Conservation (phyloP, 2,797 vertebrate species). For the Phalanger gymnotis region DNA sequence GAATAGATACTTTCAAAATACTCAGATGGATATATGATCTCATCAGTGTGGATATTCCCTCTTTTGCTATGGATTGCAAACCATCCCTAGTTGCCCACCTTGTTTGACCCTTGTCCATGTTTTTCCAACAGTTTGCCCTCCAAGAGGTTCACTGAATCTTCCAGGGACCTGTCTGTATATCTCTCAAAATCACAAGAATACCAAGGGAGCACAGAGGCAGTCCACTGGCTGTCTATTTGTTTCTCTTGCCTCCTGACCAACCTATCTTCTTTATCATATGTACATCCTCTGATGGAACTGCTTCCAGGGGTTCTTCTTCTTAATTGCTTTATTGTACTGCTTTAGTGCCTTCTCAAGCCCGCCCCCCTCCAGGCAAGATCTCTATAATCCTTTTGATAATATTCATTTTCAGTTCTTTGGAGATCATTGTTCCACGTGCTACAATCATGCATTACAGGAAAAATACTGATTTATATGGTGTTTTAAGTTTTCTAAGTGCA, state of each 20-base stretch:
- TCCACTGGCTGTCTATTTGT: not conserved
- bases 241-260: not conserved
- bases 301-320: not conserved
- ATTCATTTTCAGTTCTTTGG: not conserved
- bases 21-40: not conserved
- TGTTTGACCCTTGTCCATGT: not conserved
- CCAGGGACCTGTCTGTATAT: not conserved
- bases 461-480: not conserved
- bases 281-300: not conserved
- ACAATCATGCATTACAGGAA: not conserved
- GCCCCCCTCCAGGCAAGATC: not conserved
- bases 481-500: not conserved
- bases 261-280: not conserved
- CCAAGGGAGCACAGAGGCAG: not conserved
- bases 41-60: not conserved
- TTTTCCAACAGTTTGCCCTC: not conserved
- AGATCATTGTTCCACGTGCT: not conserved
- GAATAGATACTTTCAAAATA: not conserved
- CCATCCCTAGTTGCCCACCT: not conserved
- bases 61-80: not conserved
- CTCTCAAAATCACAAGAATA: not conserved
- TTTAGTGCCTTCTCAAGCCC: not conserved
- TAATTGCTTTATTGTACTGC: not conserved
- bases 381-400: not conserved
- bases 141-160: not conserved